Base-by-base conservation (phyloP, 2,797 vertebrate genomes). In the Siniperca scherzeri region DNA sequence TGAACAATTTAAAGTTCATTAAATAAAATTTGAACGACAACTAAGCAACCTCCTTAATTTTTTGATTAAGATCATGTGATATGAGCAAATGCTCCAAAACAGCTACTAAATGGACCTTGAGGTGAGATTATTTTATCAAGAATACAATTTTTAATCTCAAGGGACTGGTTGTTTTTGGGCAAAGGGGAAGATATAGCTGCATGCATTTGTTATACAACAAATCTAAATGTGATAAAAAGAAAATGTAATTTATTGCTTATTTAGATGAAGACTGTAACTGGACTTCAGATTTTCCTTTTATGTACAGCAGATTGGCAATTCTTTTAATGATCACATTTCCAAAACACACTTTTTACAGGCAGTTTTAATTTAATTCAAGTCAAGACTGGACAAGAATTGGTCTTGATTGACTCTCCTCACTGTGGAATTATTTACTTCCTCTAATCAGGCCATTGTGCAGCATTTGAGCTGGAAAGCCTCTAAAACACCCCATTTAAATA, bases 381-480 rank as follows among this genome's bases (percentile, higher is more conserved):
- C 14, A 36, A 46, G 7, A 44, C 27, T 16, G 8, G 69, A 52
- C 22, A 46, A 21, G 5, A 66, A 74, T 52, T 59, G 16, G 25
- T 65, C 66, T 61, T 79, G 60, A 77, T 25, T 74, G 60, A 30
- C 74, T 76, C 33, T 60, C 3, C 42, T 75, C 36, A 16, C 56
- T n/a, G 50, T 25, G 17, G 62, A 77, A 53, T 72, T 12, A 61
- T 42, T 74, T 19, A 56, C 59, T 52, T 74, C 33, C 30, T 69
- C 56, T 79, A 66, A 74, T 79, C 74, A 65, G 36, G 21, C 14
- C 1, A 1, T 78, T 82, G 66, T 84, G 65, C 52, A 82, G 77
- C 60, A 61, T 88, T 77, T 78, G 19, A 69, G 42, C 38, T 73
- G 79, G 66, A 88, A 81, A 56, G 36, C 19, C 13, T 87, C 67